Percentiles rank a stretch among this genome's conserved stretches.
Evolutionary conservation across 2,888 invertebrate genomes (phyloP).

Genomic region (Mantis religiosa): DNA sequence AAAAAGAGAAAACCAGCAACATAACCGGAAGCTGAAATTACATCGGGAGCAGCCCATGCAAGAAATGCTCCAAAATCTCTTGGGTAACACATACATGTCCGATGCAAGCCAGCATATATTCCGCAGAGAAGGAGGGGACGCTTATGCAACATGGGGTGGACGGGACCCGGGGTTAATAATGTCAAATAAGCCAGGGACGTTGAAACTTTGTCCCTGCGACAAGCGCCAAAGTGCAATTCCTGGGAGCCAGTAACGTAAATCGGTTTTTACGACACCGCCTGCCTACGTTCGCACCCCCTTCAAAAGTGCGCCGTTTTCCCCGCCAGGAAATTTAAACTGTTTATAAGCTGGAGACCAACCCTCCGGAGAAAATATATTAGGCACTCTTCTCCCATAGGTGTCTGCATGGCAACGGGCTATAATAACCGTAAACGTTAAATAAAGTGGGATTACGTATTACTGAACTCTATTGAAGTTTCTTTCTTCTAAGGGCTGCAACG

Average conservation of each 20-base stretch:
- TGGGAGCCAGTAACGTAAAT: not conserved
- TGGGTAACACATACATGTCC: not conserved
- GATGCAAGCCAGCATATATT: not conserved
- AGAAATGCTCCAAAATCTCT: not conserved
- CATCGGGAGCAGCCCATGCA: not conserved
- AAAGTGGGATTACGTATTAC: not conserved
- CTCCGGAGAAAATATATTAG: not conserved
- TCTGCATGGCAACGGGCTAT: not conserved
- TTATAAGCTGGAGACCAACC: not conserved
- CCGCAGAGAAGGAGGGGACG: too few relatives aligned
- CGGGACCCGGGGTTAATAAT: not conserved
- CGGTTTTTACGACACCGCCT: slow-evolving; percentile 1
- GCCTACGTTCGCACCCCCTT: slow-evolving; percentile 4
- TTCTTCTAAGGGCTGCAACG: not conserved
- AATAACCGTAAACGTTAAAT: not conserved
- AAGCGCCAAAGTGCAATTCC: not conserved
- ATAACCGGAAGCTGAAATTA: not conserved
- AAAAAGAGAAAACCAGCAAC: not conserved
- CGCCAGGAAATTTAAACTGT: slow-evolving; percentile 2
- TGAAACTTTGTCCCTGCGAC: not conserved
- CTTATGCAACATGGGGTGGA: not conserved
- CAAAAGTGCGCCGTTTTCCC: not conserved
- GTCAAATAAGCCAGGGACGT: not conserved
- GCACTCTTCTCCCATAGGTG: not conserved
- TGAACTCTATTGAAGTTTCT: not conserved